These are phyloP conservation scores for Caracal caracal DNA, from an alignment of 2,113 vertebrate genomes.

Conservation along the genomic window DNA sequence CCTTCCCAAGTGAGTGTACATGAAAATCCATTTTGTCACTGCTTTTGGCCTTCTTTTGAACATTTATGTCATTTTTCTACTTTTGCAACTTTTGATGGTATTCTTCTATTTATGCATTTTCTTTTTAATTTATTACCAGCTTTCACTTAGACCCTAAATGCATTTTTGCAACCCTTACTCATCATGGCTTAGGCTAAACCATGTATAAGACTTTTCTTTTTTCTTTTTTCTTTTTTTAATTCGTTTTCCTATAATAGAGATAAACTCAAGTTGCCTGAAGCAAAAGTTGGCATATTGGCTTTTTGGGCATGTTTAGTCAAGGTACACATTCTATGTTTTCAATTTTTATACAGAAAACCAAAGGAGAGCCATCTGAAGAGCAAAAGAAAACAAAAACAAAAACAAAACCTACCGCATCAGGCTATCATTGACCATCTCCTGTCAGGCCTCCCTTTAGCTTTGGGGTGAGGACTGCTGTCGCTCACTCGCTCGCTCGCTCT, in stretches of 20 bases:
- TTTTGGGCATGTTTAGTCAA: neutral
- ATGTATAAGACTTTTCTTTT: neutral
- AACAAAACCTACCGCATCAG: neutral
- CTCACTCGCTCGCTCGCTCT: neutral
- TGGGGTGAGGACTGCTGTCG: rapidly evolving
- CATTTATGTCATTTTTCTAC: neutral
- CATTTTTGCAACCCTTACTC: neutral
- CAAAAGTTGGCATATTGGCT: neutral
- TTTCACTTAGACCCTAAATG: neutral
- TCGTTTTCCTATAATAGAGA: neutral
- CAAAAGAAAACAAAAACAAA: neutral
- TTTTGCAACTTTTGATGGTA: neutral
- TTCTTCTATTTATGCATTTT: neutral
- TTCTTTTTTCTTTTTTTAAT: neutral
- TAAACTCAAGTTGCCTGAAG: neutral
- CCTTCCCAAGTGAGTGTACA: constrained; percentile 1
- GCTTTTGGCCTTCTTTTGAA: neutral
- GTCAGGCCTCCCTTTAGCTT: neutral
- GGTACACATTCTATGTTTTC: neutral
- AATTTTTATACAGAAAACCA: neutral
- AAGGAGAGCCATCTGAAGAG: neutral
- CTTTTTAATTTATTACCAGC: neutral
- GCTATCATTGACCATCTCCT: neutral
- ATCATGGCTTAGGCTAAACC: neutral
- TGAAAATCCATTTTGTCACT: neutral